Conservation (phyloP, 1,140 invertebrate genomes). For the Sogatella furcifera region DNA sequence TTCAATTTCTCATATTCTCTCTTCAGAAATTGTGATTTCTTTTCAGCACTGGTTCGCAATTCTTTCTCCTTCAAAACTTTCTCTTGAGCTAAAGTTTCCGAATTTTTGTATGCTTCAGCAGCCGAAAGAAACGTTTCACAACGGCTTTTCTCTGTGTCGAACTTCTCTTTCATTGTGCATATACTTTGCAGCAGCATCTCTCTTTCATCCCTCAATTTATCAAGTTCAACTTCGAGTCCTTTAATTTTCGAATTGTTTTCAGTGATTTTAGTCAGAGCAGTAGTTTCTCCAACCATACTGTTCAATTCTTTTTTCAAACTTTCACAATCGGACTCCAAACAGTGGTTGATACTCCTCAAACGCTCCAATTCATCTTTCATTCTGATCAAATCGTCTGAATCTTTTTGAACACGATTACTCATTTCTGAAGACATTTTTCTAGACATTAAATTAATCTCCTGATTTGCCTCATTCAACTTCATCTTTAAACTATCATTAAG, state of each 20-base stretch:
- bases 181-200: constrained; percentile 39
- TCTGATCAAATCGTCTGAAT: constrained; percentile 26
- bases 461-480: background rate
- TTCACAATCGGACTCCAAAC: constrained; percentile 3
- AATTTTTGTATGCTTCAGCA: background rate
- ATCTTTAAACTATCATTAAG: constrained; percentile 7
- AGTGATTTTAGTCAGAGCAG: constrained; percentile 25
- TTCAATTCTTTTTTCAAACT: background rate
- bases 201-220: constrained; percentile 38
- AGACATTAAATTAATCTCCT: constrained; percentile 1
- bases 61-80: background rate
- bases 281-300: background rate
- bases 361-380: constrained; percentile 23
- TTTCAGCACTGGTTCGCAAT: background rate
- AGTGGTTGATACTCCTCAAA: constrained; percentile 2
- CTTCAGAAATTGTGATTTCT: constrained; percentile 6
- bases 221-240: constrained; percentile 31
- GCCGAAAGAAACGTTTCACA: background rate
- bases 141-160: constrained; percentile 6
- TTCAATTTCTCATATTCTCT: constrained; percentile 6
- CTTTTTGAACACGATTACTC: constrained; percentile 11
- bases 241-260: constrained; percentile 34
- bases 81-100: background rate
- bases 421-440: constrained; percentile 5
- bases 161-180: constrained; percentile 15